phyloP scores from a whole-genome alignment of 2,888 invertebrate species.

The Nowickia ferox region DNA sequence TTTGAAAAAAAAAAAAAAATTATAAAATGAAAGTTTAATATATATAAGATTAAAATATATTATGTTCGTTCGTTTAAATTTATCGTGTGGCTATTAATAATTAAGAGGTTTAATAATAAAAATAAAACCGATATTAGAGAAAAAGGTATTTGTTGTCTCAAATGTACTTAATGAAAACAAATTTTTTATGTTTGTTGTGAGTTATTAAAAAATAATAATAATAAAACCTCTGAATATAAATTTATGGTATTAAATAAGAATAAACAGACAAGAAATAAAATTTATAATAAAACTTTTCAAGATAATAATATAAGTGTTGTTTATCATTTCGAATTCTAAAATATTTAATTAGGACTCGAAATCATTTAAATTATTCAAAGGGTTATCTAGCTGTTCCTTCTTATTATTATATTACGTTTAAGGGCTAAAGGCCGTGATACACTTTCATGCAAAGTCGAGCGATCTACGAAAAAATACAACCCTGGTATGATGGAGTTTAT shows the following conservation, averaged over 20 bases:
- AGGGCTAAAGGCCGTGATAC: too few species aligned
- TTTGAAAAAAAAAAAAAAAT: background rate
- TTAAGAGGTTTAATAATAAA: slow-evolving; percentile 27
- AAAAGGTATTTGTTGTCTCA: slow-evolving; percentile 54
- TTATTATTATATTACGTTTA: too few species aligned
- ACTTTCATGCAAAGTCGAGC: too few species aligned
- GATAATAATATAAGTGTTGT: slow-evolving; percentile 43
- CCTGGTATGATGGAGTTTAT: too few species aligned
- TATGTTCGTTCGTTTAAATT: slow-evolving; percentile 51
- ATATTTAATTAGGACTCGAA: too few species aligned
- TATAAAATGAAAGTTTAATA: slow-evolving; percentile 58
- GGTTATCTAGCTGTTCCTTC: too few species aligned
- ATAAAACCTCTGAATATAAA: slow-evolving; percentile 51
- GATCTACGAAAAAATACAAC: too few species aligned
- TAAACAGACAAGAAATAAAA: slow-evolving; percentile 46
- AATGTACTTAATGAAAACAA: slow-evolving; percentile 43
- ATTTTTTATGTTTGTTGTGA: slow-evolving; percentile 61
- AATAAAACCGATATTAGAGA: slow-evolving; percentile 51
- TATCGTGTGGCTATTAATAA: slow-evolving; percentile 33
- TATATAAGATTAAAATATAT: slow-evolving; percentile 25
- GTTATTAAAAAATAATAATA: slow-evolving; percentile 32
- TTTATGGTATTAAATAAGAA: slow-evolving; percentile 66
- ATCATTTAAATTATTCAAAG: too few species aligned
- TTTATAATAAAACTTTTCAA: slow-evolving; percentile 72
- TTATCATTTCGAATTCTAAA: slow-evolving; percentile 1